Base-by-base conservation (phyloP, 2,113 vertebrate species). In the Arizona elegans region DNA sequence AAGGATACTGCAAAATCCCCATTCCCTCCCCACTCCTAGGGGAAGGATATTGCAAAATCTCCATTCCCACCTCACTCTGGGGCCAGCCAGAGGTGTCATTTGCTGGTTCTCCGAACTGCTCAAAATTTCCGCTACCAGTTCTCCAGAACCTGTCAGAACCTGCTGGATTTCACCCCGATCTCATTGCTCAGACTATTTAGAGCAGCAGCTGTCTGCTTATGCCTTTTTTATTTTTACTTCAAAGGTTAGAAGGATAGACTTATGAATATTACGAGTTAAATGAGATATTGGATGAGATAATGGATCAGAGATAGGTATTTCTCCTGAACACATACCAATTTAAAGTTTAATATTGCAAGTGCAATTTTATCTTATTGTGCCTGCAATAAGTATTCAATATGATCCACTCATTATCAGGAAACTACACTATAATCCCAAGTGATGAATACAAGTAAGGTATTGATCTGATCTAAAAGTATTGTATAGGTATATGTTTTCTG, bases 401-500 rank as follows among this genome's bases (percentile, higher is more conserved):
- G 9, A 93, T 70, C 93, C 95, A 91, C 50, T 96, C 89, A 95
- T 95, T 95, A 92, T 94, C 91, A 54, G 95, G 95, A 94, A 96
- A 94, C 93, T 93, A 93, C 95, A 92, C 91, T 90, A 91, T 92
- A 94, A 97, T 94, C 94, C 92, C 58, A 75, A 94, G 52, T 92
- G 90, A 90, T 91, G 92, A 89, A 92, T 43, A 87, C 70, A 58
- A 85, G 88, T 50, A 91, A 89, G 24, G 91, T 15, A 87, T 87
- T 47, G 50, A 33, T 58, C 91, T 90, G 52, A 54, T 88, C 19
- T 89, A 93, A 24, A 95, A 94, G 91, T 24, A 65, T 38, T 93
- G 86, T 93, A 94, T 92, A 93, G 95, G 12, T 91, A 95, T 96
- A 91, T 96, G 94, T 97, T 97, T 96, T n/a, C 65, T 93, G 65